A percentile compares a stretch with the other conserved stretches of the same genome.
Evolutionary conservation across 1,140 invertebrate species (phyloP).

Genomic region (Aphelenchoides avenae): DNA sequence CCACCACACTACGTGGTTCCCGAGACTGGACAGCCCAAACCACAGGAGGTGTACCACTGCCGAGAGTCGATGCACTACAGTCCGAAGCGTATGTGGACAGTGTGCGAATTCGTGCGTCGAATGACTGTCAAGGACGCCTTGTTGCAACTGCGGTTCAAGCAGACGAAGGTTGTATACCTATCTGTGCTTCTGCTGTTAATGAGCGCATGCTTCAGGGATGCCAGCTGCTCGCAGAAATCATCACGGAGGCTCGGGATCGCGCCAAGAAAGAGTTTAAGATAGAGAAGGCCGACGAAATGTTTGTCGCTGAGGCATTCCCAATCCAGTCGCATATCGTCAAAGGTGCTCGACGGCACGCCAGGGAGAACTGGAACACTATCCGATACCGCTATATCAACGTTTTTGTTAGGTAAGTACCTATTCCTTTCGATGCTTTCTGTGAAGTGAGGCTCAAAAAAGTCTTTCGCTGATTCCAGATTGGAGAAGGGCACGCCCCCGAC

Average conservation of each 20-base stretch:
- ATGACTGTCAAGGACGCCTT: slow-evolving; percentile 57
- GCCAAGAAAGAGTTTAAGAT: slow-evolving; percentile 52
- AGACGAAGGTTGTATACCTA: slow-evolving; percentile 33
- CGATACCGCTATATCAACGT: slow-evolving; percentile 56
- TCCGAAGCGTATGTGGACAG: slow-evolving; percentile 52
- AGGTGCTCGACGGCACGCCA: slow-evolving; percentile 49
- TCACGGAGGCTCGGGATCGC: slow-evolving; percentile 50
- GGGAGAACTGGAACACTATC: slow-evolving; percentile 47
- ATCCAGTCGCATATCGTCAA: slow-evolving; percentile 56
- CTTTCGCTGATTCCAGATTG: slow-evolving; percentile 37
- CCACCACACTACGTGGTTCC: slow-evolving; percentile 55
- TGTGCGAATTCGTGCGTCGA: slow-evolving; percentile 50
- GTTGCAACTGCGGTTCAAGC: slow-evolving; percentile 41
- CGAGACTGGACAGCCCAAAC: slow-evolving; percentile 54
- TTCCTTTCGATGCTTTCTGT: slow-evolving; percentile 5
- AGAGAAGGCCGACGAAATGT: slow-evolving; percentile 50
- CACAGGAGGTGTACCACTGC: slow-evolving; percentile 57
- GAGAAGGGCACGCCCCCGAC: slow-evolving; percentile 47
- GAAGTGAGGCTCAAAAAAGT: slow-evolving; percentile 4
- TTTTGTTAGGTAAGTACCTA: slow-evolving; percentile 47
- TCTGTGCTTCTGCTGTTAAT: slow-evolving; percentile 5
- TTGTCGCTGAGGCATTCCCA: slow-evolving; percentile 51
- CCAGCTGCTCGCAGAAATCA: slow-evolving; percentile 43
- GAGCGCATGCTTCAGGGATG: slow-evolving; percentile 32
- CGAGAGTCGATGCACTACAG: slow-evolving; percentile 44